Conservation (phyloP, 1,140 invertebrate genomes). For the Trypoxylus dichotomus region DNA sequence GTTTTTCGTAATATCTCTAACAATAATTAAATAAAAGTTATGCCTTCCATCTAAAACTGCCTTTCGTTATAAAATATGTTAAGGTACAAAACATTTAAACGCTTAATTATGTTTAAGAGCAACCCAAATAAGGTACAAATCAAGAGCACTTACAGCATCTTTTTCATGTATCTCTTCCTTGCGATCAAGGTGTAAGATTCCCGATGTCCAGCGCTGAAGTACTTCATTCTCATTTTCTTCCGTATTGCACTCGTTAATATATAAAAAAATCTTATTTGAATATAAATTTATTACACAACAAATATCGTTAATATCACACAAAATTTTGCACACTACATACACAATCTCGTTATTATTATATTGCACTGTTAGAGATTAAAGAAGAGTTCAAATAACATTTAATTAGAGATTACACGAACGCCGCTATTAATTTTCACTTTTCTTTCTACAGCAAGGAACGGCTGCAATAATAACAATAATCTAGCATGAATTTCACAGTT, state of each 20-base stretch:
- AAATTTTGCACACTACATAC: not conserved
- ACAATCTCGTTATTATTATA: not conserved
- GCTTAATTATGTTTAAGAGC: too few relatives aligned
- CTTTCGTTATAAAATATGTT: too few relatives aligned
- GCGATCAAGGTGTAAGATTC: slow-evolving; percentile 59
- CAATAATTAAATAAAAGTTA: too few relatives aligned
- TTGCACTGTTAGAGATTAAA: not conserved
- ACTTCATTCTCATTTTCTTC: slow-evolving; percentile 55
- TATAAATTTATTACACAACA: not conserved
- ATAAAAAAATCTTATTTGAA: not conserved
- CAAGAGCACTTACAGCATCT: slow-evolving; percentile 52
- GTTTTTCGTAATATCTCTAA: too few relatives aligned
- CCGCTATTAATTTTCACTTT: not conserved
- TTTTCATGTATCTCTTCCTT: slow-evolving; percentile 58
- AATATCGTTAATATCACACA: not conserved
- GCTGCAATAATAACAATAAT: not conserved
- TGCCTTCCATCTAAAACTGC: too few relatives aligned
- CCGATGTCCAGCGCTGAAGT: slow-evolving; percentile 55
- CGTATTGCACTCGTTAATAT: not conserved
- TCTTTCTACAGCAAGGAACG: not conserved
- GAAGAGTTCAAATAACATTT: not conserved
- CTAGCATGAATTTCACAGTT: slow-evolving; percentile 10
- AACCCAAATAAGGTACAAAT: not conserved
- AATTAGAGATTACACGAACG: not conserved
- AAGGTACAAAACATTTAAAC: too few relatives aligned